Conservation (phyloP, 2,797 vertebrate species). For the Rachycentron canadum region DNA sequence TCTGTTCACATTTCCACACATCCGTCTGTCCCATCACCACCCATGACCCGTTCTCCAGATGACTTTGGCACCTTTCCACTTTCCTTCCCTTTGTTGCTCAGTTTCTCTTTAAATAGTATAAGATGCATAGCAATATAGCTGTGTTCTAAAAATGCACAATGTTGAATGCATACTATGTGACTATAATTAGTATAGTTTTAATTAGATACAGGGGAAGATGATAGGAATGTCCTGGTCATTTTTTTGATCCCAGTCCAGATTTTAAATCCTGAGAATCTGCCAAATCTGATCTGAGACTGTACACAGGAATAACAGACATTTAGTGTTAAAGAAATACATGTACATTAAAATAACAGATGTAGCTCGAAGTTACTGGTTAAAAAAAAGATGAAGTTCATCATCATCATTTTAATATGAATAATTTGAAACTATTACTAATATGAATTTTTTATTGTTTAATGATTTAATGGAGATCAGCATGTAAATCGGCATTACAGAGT, state of each 20-base stretch:
- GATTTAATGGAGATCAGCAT: no score
- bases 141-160: no score
- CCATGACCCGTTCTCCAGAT: slow-evolving; percentile 39
- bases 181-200: neutral
- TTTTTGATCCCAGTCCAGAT: no score
- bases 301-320: neutral
- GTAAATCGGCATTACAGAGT: neutral
- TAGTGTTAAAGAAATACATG: neutral
- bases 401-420: no score
- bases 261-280: neutral
- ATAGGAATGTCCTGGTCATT: neutral
- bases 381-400: neutral
- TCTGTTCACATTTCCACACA: slow-evolving; percentile 24
- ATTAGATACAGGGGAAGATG: neutral
- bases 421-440: no score
- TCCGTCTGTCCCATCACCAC: slow-evolving; percentile 36
- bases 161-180: neutral
- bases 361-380: neutral
- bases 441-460: no score
- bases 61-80: slow-evolving; percentile 24
- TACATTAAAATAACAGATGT: neutral
- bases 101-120: slow-evolving; percentile 41
- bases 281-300: neutral
- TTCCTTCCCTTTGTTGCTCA: slow-evolving; percentile 16
- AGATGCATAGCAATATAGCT: neutral